These are phyloP conservation scores for Danionella cerebrum DNA, from an alignment of 2,113 vertebrate species.

Conservation along the genomic window DNA sequence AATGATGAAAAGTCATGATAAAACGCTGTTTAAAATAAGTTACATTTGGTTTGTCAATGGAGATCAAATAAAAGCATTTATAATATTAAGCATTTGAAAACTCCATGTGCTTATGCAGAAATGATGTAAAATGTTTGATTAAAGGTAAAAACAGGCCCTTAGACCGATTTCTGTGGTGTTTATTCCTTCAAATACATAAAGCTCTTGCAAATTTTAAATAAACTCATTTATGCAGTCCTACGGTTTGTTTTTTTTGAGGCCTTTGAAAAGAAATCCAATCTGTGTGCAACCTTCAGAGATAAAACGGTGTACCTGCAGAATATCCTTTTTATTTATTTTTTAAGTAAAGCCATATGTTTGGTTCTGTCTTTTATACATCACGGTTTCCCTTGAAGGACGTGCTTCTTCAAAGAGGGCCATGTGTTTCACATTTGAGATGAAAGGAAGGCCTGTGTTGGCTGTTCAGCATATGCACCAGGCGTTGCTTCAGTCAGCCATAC, in stretches of 20 bases:
- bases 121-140: too few species aligned
- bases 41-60: too few species aligned
- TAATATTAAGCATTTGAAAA: too few species aligned
- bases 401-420: slow-evolving; percentile 35
- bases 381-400: slow-evolving; percentile 30
- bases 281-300: slow-evolving; percentile 6
- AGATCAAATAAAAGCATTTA: too few species aligned
- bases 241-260: neutral
- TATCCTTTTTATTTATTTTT: slow-evolving; percentile 22
- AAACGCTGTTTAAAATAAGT: too few species aligned
- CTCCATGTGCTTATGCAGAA: too few species aligned
- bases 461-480: slow-evolving; percentile 31
- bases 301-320: slow-evolving; percentile 21
- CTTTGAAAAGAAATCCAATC: neutral
- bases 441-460: slow-evolving; percentile 27
- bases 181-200: too few species aligned
- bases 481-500: neutral
- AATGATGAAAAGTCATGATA: too few species aligned
- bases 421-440: slow-evolving; percentile 50
- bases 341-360: slow-evolving; percentile 35
- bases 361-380: slow-evolving; percentile 23
- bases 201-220: too few species aligned
- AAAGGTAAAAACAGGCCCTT: too few species aligned
- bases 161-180: too few species aligned
- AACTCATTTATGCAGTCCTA: neutral